Percentiles rank a stretch among this genome's conserved stretches.
These are phyloP conservation scores for Caracal caracal DNA, from an alignment of 2,113 vertebrate genomes.

Conservation along the genomic window DNA sequence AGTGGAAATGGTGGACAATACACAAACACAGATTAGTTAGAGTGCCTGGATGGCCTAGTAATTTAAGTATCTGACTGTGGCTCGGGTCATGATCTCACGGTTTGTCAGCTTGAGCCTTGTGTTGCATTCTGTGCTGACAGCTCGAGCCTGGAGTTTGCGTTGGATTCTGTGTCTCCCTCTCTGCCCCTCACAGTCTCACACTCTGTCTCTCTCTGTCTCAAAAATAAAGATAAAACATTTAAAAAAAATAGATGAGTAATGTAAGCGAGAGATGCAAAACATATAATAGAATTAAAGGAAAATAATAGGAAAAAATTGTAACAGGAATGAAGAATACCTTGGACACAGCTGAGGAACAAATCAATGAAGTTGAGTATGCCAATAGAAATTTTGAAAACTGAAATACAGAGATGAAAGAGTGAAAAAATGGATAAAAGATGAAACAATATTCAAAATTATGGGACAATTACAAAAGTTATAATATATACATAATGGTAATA, in stretches of 20 bases:
- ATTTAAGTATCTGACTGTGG: no score
- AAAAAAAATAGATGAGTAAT: no score
- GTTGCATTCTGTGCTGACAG: no score
- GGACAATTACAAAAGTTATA: not conserved
- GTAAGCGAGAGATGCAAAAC: not conserved
- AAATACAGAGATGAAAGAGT: not conserved
- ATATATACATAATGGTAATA: not conserved
- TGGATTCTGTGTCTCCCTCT: no score
- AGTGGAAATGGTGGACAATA: not conserved
- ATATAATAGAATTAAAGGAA: not conserved
- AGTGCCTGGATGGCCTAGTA: no score
- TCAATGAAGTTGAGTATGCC: not conserved
- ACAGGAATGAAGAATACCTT: not conserved
- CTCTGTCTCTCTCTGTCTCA: no score
- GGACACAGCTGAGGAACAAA: not conserved
- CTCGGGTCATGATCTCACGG: no score
- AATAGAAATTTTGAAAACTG: not conserved
- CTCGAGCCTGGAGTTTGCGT: no score
- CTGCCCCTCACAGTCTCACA: no score
- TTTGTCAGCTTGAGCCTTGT: no score
- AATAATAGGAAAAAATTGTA: not conserved
- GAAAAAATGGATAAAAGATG: not conserved
- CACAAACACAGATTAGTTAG: not conserved
- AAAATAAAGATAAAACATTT: no score
- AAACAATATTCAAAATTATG: not conserved